These are phyloP conservation scores for Gambusia affinis DNA, from an alignment of 2,113 vertebrate genomes.

Conservation along the genomic window DNA sequence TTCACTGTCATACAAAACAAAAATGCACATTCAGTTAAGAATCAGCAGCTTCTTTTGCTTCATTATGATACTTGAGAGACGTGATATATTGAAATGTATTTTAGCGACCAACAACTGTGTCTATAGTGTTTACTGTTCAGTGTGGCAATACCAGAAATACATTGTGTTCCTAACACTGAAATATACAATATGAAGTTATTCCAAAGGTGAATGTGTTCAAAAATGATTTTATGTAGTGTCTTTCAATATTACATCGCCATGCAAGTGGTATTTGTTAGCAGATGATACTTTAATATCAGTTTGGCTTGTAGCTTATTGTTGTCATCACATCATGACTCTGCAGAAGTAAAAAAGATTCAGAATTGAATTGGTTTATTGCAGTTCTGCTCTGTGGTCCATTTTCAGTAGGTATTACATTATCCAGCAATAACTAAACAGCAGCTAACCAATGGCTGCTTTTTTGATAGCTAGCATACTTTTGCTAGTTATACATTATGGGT, in stretches of 20 bases:
- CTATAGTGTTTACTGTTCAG: slow-evolving; percentile 35
- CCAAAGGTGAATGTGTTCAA: slow-evolving; percentile 6
- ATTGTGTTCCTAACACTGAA: slow-evolving; percentile 15
- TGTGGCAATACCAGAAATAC: slow-evolving; percentile 8
- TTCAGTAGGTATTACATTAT: slow-evolving; percentile 5
- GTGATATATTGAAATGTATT: slow-evolving; percentile 45
- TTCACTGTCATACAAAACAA: background rate
- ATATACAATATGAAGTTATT: slow-evolving; percentile 6
- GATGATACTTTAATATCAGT: slow-evolving; percentile 16
- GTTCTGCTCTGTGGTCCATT: background rate
- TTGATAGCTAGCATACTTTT: background rate
- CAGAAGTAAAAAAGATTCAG: background rate
- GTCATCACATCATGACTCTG: slow-evolving; percentile 2
- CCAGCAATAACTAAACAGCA: slow-evolving; percentile 31
- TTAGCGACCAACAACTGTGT: slow-evolving; percentile 80
- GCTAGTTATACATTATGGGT: background rate
- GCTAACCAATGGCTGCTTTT: background rate
- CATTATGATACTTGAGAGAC: slow-evolving; percentile 51
- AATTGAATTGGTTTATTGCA: background rate
- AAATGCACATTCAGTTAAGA: slow-evolving; percentile 14
- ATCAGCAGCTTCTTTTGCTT: slow-evolving; percentile 23
- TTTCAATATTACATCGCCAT: slow-evolving; percentile 26
- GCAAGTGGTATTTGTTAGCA: slow-evolving; percentile 1
- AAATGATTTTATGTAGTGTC: slow-evolving; percentile 30
- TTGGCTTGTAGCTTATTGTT: slow-evolving; percentile 9